phyloP scores from a whole-genome alignment of 2,113 vertebrate genomes.

The Mesembrinibis cayennensis region DNA sequence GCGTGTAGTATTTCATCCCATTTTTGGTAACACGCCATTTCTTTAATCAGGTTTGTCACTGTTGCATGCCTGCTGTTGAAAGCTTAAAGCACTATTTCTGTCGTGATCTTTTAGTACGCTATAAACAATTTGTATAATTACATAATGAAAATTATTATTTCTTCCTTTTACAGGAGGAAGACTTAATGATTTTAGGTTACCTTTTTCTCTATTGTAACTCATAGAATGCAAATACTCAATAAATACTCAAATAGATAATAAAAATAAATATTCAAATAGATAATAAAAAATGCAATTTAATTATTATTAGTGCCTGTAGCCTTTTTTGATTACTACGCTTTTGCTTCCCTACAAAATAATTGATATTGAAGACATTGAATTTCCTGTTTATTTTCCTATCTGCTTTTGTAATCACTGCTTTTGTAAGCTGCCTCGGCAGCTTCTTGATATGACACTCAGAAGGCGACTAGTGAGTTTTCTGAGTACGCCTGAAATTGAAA shows the following conservation, averaged over 20 bases:
- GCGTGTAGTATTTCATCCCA: not conserved
- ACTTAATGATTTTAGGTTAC: not conserved
- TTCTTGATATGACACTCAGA: not conserved
- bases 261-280: too few relatives aligned
- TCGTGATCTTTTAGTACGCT: not conserved
- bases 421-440: not conserved
- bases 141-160: not conserved
- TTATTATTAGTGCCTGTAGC: not conserved
- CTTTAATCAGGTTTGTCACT: not conserved
- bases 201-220: not conserved
- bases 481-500: not conserved
- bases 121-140: not conserved
- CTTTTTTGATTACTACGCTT: not conserved
- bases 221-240: not conserved
- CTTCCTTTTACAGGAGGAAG: not conserved
- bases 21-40: accelerated
- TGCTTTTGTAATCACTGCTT: not conserved
- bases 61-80: not conserved
- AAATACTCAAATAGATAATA: not conserved
- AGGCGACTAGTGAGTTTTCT: not conserved
- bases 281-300: not conserved
- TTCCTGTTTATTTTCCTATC: not conserved
- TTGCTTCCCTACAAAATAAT: not conserved
- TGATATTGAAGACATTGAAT: not conserved
- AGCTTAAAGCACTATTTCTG: not conserved